phyloP scores from a whole-genome alignment of 2,113 vertebrate genomes.

The Tachycineta bicolor region DNA sequence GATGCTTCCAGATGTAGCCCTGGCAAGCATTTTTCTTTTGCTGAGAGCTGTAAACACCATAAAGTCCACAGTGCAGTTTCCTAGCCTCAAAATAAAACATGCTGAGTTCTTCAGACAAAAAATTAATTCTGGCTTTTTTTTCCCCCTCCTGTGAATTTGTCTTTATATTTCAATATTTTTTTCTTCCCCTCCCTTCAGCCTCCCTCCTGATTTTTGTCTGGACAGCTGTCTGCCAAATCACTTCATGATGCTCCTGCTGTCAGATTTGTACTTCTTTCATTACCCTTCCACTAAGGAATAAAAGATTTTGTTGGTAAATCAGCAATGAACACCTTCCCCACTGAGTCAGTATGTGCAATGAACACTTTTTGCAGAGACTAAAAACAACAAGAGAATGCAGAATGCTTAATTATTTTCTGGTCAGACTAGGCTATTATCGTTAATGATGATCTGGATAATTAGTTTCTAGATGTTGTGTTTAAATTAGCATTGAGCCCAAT shows the following conservation, averaged over 20 bases:
- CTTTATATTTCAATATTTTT: neutral
- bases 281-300: slow-evolving; percentile 34
- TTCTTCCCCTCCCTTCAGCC: neutral
- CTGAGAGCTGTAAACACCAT: neutral
- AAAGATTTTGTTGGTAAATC: slow-evolving; percentile 49
- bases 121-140: neutral
- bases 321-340: slow-evolving; percentile 16
- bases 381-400: slow-evolving; percentile 50
- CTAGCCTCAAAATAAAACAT: slow-evolving; percentile 9
- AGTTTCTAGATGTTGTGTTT: slow-evolving; percentile 56
- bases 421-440: slow-evolving; percentile 47
- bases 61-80: neutral
- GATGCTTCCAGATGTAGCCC: neutral
- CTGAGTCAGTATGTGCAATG: neutral
- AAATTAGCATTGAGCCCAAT: slow-evolving; percentile 58
- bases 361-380: slow-evolving; percentile 29
- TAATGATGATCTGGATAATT: slow-evolving; percentile 69
- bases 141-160: neutral
- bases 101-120: neutral
- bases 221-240: slow-evolving; percentile 34
- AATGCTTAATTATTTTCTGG: slow-evolving; percentile 67
- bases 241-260: slow-evolving; percentile 36
- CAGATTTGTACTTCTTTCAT: slow-evolving; percentile 56
- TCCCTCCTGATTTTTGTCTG: neutral
- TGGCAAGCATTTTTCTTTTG: neutral